Conservation (phyloP, 2,888 invertebrate species). For the Cerastis rubricosa region DNA sequence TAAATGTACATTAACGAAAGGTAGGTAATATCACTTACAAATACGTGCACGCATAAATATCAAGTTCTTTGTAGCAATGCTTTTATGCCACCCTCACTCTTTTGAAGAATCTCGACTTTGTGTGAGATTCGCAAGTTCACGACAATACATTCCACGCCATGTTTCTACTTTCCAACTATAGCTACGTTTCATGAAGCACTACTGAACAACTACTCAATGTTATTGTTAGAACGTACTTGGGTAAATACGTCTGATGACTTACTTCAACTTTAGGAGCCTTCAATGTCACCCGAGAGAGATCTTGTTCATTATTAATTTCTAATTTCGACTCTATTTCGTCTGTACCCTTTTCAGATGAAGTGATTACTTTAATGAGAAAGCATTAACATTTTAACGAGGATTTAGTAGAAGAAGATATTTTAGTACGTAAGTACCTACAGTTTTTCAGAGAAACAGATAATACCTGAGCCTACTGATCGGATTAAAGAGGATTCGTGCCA, state of each 20-base stretch:
- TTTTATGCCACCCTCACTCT: constrained; percentile 59
- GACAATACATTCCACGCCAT: constrained; percentile 58
- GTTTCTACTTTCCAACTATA: constrained; percentile 40
- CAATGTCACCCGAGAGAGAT: constrained; percentile 29
- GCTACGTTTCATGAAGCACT: constrained; percentile 36
- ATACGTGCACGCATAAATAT: constrained; percentile 51
- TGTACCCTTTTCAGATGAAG: constrained; percentile 45
- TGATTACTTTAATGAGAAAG: constrained; percentile 48
- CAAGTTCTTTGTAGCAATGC: constrained; percentile 48
- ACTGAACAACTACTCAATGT: constrained; percentile 36
- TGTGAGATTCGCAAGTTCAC: constrained; percentile 57
- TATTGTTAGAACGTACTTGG: constrained; percentile 34
- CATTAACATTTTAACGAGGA: constrained; percentile 43
- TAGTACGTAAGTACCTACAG: background rate
- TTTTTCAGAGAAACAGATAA: constrained; percentile 32
- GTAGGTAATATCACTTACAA: constrained; percentile 53
- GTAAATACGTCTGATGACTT: constrained; percentile 29
- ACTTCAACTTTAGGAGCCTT: constrained; percentile 25
- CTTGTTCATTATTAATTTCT: constrained; percentile 50
- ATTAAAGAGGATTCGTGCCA: constrained; percentile 30
- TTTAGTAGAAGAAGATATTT: constrained; percentile 25
- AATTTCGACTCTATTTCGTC: constrained; percentile 46
- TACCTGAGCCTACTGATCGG: constrained; percentile 27
- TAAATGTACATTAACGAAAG: constrained; percentile 48
- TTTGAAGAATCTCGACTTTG: constrained; percentile 59